Evolutionary conservation across 2,113 vertebrate species (phyloP).

Genomic region (Daboia siamensis): DNA sequence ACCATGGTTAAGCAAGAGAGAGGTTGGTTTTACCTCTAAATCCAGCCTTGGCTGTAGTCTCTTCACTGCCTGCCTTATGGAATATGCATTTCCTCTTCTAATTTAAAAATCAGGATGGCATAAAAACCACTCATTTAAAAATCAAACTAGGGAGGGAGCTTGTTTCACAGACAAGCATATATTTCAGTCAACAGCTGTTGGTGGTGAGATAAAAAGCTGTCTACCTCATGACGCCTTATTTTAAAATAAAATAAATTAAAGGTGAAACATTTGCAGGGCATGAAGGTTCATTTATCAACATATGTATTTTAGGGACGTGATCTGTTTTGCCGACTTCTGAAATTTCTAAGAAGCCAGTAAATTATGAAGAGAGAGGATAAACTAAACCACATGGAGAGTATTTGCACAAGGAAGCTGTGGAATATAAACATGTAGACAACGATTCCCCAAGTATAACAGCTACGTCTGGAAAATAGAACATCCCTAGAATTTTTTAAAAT

Average conservation of each 20-base stretch:
- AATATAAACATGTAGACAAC: background rate
- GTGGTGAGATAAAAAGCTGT: background rate
- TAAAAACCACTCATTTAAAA: conserved; percentile 1
- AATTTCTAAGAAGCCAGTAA: background rate
- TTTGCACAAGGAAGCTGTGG: background rate
- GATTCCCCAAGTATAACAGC: background rate
- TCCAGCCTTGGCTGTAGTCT: background rate
- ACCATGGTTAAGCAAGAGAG: background rate
- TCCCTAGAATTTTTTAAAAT: background rate
- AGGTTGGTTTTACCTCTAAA: background rate
- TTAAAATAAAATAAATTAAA: background rate
- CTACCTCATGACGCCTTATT: background rate
- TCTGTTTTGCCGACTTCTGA: background rate
- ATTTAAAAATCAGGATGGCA: background rate
- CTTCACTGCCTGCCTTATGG: background rate
- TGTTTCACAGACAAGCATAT: background rate
- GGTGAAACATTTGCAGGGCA: background rate
- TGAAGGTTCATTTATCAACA: background rate
- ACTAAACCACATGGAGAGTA: background rate
- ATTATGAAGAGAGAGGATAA: background rate
- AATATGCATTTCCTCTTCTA: background rate
- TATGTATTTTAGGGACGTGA: background rate
- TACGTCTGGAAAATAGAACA: background rate
- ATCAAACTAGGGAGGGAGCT: background rate
- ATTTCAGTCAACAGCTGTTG: background rate